Conservation (phyloP, 1,140 invertebrate species). For the Venustaconcha ellipsiformis region DNA sequence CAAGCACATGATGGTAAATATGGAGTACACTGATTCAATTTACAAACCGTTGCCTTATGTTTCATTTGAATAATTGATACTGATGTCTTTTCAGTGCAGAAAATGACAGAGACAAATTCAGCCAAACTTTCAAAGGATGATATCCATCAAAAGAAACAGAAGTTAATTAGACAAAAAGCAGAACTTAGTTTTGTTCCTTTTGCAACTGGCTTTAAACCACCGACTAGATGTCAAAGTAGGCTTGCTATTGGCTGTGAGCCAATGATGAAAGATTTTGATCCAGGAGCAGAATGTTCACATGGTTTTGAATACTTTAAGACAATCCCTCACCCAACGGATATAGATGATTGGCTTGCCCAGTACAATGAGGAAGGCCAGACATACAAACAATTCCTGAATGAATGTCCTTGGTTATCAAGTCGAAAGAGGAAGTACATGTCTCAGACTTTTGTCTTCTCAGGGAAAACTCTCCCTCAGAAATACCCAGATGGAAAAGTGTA, state of each 20-base stretch:
- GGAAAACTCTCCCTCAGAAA: conserved; percentile 46
- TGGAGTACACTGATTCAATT: no score
- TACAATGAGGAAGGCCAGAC: conserved; percentile 61
- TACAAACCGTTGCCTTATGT: no score
- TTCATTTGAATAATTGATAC: no score
- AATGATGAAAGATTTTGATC: conserved; percentile 30
- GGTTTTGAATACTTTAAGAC: conserved; percentile 42
- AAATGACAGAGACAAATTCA: no score
- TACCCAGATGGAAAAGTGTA: conserved; percentile 61
- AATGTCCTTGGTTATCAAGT: conserved; percentile 53
- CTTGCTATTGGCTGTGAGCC: conserved; percentile 38
- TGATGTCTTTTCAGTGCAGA: no score
- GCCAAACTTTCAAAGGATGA: no score
- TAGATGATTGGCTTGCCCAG: conserved; percentile 63
- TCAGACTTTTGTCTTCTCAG: conserved; percentile 44
- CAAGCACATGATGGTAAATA: no score
- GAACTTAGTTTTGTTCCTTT: conserved; percentile 1
- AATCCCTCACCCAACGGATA: conserved; percentile 47
- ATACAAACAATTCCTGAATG: conserved; percentile 44
- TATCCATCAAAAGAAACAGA: no score
- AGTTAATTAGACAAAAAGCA: no score
- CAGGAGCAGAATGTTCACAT: neutral
- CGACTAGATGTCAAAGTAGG: conserved; percentile 17
- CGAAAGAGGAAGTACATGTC: conserved; percentile 47
- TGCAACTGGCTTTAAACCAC: conserved; percentile 42